Base-by-base conservation (phyloP, 2,797 vertebrate genomes). In the Helarctos malayanus region DNA sequence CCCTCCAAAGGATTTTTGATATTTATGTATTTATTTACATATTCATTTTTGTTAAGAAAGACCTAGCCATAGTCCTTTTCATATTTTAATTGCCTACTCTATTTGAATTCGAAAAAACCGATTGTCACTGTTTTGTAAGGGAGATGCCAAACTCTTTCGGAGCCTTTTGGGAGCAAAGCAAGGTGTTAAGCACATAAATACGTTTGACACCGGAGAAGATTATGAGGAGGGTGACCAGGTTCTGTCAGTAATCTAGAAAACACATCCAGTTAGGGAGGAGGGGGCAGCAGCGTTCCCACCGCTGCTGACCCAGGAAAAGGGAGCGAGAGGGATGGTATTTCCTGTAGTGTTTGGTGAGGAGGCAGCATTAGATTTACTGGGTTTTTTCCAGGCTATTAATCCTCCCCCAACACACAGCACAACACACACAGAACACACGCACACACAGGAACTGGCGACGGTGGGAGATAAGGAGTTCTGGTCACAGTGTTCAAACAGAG, bases 181-280 rank as follows among this genome's bases (percentile, higher is more conserved):
- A 89, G 52, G 25, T 91, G 23, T 84, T 85, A 57, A 69, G 49
- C 81, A 68, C 13, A 38, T 86, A 91, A 75, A 52, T 68, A 56
- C 61, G 61, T 89, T 84, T 65, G 76, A 73, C 59, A 90, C 61
- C 32, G 1, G 27, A 91, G n/a, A 18, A 54, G 68, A 49, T 69
- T 61, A 45, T 38, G n/a, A 80, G 27, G 49, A 68, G 23, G 23
- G 23, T 76, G 57, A 81, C 38, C 38, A 41, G 19, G 25, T 81
- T 94, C 84, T 92, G 32, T 89, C 41, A 71, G 1, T 86, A 71
- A 21, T 89, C 35, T 93, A 79, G 68, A 86, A 96, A 54, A 59
- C 27, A 38, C 29, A 13, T 71, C 14, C 2, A 41, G 0, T 27
- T 11, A 76, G 41, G 47, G 13, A 35, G 45, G 57, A 80, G 32